phyloP scores from a whole-genome alignment of 2,113 vertebrate genomes.

The Trochalopteron elliotii region DNA sequence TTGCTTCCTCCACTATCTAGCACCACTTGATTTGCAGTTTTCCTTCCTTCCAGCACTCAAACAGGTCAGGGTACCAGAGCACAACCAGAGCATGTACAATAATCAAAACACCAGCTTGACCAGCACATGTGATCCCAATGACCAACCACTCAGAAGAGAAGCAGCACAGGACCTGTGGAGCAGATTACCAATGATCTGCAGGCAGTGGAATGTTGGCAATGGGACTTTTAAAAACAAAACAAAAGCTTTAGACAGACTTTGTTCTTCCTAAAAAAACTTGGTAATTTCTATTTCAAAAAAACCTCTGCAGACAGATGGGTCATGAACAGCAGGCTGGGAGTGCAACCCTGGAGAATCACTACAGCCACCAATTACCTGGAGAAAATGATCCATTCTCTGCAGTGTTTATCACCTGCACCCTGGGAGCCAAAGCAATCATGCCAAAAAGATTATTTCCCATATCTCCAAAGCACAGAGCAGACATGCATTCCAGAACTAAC shows the following conservation, averaged over 20 bases:
- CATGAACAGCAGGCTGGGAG: background rate
- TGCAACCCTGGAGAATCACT: background rate
- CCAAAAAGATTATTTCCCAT: background rate
- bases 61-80: background rate
- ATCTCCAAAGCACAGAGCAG: background rate
- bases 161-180: background rate
- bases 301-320: background rate
- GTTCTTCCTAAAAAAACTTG: background rate
- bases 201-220: background rate
- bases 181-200: background rate
- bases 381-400: background rate
- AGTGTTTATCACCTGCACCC: background rate
- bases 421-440: background rate
- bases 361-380: background rate
- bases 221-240: background rate
- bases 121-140: background rate
- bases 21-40: background rate
- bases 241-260: background rate
- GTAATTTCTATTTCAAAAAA: background rate
- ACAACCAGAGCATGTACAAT: background rate
- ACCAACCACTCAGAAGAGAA: background rate
- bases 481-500: constrained; percentile 17
- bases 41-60: background rate
- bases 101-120: background rate
- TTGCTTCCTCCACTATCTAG: background rate